A percentile compares a stretch with the other conserved stretches of the same genome.
Conservation (phyloP, 2,113 vertebrate genomes). For the Brachyistius frenatus region DNA sequence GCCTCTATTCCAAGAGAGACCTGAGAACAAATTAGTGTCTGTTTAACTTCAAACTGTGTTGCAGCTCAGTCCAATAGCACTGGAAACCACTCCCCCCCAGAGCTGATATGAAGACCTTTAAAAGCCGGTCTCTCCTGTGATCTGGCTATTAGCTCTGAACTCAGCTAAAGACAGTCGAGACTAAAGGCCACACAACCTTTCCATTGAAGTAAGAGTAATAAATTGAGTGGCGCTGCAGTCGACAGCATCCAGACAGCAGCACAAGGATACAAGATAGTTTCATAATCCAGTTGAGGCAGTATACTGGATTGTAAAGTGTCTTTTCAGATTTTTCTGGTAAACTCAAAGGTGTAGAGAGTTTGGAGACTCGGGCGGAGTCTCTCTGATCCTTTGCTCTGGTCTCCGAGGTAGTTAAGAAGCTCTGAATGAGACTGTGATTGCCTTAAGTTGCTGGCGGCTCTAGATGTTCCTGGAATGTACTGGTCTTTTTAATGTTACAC, state of each 20-base stretch:
- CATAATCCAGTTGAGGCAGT: neutral
- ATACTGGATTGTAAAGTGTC: neutral
- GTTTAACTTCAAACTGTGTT: too few species aligned
- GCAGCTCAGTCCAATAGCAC: too few species aligned
- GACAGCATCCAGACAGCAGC: neutral
- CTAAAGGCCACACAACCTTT: too few species aligned
- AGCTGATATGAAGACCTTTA: neutral
- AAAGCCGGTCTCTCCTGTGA: neutral
- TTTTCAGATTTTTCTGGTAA: neutral
- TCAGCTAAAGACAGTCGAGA: too few species aligned
- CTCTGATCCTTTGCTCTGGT: neutral
- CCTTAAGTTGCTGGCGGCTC: too few species aligned
- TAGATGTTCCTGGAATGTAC: too few species aligned
- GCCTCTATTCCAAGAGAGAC: neutral
- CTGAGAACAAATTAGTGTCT: neutral
- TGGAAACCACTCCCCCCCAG: neutral
- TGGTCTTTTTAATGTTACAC: too few species aligned
- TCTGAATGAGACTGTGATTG: too few species aligned
- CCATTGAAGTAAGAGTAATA: neutral
- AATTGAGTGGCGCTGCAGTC: neutral
- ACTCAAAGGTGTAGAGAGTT: slow-evolving; percentile 3
- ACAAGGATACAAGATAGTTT: neutral
- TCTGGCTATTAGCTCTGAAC: neutral
- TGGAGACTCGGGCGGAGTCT: neutral
- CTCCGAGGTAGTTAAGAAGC: too few species aligned